phyloP scores from a whole-genome alignment of 2,797 vertebrate genomes.

The Enteromius mattozi region DNA sequence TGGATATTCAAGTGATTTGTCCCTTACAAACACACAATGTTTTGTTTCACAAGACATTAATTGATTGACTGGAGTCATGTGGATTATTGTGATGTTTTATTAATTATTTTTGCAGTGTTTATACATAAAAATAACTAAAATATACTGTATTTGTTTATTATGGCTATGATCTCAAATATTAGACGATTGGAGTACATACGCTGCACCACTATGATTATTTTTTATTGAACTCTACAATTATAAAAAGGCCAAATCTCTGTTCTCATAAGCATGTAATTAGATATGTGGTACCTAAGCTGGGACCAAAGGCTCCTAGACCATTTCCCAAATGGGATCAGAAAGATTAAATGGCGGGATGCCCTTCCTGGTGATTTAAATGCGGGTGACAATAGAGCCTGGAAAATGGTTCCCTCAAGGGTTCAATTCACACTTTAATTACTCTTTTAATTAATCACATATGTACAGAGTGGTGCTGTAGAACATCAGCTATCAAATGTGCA shows the following conservation, averaged over 20 bases:
- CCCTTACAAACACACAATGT: neutral
- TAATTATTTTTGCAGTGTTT: too few relatives aligned
- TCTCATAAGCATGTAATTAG: conserved; percentile 33
- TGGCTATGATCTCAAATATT: neutral
- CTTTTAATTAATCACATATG: conserved; percentile 50
- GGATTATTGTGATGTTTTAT: neutral
- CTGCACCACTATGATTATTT: neutral
- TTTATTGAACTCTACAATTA: conserved; percentile 10
- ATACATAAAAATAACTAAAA: neutral
- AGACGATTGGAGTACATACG: neutral
- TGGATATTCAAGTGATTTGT: neutral
- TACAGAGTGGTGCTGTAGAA: conserved; percentile 18
- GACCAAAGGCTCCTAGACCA: conserved; percentile 29
- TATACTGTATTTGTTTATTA: neutral
- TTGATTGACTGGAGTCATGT: neutral
- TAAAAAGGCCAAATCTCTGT: conserved; percentile 21
- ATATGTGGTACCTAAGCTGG: conserved; percentile 6
- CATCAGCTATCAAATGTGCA: conserved; percentile 17
- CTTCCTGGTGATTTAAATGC: conserved; percentile 30
- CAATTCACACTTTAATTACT: conserved; percentile 50
- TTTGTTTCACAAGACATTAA: neutral
- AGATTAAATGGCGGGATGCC: conserved; percentile 31
- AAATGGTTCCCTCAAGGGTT: conserved; percentile 24
- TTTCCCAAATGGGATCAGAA: conserved; percentile 20
- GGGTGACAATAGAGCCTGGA: conserved; percentile 29